Percentiles rank a stretch among this genome's conserved stretches.
Evolutionary conservation across 1,140 invertebrate species (phyloP).

Genomic region (Drosophila arizonae): DNA sequence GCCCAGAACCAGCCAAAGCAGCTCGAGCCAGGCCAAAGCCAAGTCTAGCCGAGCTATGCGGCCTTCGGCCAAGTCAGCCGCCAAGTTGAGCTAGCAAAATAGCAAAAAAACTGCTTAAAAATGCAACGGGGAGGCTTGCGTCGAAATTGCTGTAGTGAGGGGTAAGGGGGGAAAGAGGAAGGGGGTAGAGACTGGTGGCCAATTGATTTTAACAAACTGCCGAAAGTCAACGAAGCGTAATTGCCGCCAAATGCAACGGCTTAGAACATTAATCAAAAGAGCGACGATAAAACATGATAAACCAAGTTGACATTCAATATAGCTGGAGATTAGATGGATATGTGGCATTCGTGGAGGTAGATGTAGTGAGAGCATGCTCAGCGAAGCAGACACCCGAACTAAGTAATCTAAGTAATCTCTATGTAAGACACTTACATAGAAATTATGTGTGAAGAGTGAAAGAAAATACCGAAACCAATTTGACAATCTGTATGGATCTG

Average conservation of each 20-base stretch:
- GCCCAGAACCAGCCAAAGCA: slow-evolving; percentile 37
- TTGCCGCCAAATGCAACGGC: slow-evolving; percentile 40
- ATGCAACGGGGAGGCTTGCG: background rate
- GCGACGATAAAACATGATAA: background rate
- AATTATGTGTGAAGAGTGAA: too few relatives aligned
- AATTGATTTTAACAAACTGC: slow-evolving; percentile 49
- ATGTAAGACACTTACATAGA: too few relatives aligned
- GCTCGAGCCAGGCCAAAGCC: background rate
- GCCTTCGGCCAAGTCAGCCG: too few relatives aligned
- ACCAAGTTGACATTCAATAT: background rate
- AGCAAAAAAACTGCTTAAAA: slow-evolving; percentile 3
- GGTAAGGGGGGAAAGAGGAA: background rate
- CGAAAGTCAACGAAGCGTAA: slow-evolving; percentile 37
- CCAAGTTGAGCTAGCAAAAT: too few relatives aligned
- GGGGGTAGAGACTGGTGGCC: slow-evolving; percentile 1
- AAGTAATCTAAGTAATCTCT: too few relatives aligned
- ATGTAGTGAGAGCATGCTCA: too few relatives aligned
- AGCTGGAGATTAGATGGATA: too few relatives aligned
- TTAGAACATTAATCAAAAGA: slow-evolving; percentile 1
- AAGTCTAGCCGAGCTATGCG: too few relatives aligned
- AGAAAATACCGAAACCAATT: too few relatives aligned
- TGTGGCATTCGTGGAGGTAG: too few relatives aligned
- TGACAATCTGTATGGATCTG: too few relatives aligned
- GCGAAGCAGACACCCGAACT: background rate
- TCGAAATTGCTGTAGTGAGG: too few relatives aligned